Base-by-base conservation (phyloP, 2,113 vertebrate species). In the Centropus bengalensis region DNA sequence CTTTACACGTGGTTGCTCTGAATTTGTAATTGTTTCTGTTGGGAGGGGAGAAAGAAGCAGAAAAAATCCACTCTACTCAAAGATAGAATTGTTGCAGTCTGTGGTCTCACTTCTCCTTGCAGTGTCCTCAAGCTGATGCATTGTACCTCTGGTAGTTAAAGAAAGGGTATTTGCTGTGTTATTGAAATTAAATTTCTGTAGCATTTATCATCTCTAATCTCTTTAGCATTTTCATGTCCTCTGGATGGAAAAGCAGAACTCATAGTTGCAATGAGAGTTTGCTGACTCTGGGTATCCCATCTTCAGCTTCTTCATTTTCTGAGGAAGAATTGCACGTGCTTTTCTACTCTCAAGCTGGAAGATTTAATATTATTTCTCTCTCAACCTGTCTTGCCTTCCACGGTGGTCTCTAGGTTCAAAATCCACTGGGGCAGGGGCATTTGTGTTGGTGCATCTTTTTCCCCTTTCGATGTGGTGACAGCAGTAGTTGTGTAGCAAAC, bases 381-480 rank as follows among this genome's bases (percentile, higher is more conserved):
- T 47, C 19, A 21, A 1, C 23, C 16, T 76, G 75, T 1, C 49
- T 51, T 80, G 49, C 47, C 69, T 76, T 36, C 32, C 15, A 32
- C 32, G 17, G 22, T 30, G 20, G 6, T 44, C 4, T 63, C 3
- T 44, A 45, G 23, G 22, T 70, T 90, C 67, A 49, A 24, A 7
- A 16, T 89, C 59, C 8, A 12, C 16, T 38, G n/a, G 0, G 2
- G 14, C 24, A 3, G 3, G 64, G 9, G 3, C 78, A 5, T 69
- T 86, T 44, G 3, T 73, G 22, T 54, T 64, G n/a, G 5, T 91
- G 54, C 18, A 7, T n/a, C 54, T 47, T 22, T 27, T 62, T 12
- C 15, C 40, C 2, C 12, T 21, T 7, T 10, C 0, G 0, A 8
- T 2, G 3, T 33, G 23, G 45, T 86, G 30, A 33, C 33, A 69